These are phyloP conservation scores for Actenoides lindsayi DNA, from an alignment of 2,113 vertebrate species.

Conservation along the genomic window DNA sequence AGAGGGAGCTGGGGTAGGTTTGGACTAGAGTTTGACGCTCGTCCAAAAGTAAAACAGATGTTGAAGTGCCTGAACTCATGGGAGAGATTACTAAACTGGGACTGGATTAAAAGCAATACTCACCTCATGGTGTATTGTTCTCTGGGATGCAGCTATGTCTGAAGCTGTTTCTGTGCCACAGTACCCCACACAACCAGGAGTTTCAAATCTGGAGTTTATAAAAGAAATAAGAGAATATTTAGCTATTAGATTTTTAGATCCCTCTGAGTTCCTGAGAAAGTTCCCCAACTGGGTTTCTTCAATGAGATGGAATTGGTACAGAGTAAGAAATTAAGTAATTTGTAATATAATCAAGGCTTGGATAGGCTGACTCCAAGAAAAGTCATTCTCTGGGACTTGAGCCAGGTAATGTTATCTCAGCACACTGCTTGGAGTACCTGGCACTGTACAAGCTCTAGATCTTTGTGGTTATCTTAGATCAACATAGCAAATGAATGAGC, in stretches of 20 bases:
- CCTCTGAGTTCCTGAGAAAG: not conserved
- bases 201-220: not conserved
- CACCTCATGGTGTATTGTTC: not conserved
- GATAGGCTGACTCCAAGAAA: conserved; percentile 3
- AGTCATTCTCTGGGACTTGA: not conserved
- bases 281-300: not conserved
- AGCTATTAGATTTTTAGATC: not conserved
- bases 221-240: not conserved
- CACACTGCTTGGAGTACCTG: conserved; percentile 18
- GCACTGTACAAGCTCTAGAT: not conserved
- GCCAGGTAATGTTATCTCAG: conserved; percentile 51
- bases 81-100: not conserved
- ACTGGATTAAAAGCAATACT: not conserved
- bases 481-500: conserved; percentile 5
- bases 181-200: not conserved
- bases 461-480: conserved; percentile 37
- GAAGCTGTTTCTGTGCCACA: not conserved
- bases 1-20: not conserved
- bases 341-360: conserved; percentile 3
- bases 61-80: not conserved
- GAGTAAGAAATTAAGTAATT: not conserved
- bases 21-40: not conserved
- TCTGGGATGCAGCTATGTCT: not conserved
- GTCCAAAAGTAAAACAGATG: conserved; percentile 24
- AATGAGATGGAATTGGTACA: not conserved